Conservation (phyloP, 2,888 invertebrate species). For the Orthosia gracilis region DNA sequence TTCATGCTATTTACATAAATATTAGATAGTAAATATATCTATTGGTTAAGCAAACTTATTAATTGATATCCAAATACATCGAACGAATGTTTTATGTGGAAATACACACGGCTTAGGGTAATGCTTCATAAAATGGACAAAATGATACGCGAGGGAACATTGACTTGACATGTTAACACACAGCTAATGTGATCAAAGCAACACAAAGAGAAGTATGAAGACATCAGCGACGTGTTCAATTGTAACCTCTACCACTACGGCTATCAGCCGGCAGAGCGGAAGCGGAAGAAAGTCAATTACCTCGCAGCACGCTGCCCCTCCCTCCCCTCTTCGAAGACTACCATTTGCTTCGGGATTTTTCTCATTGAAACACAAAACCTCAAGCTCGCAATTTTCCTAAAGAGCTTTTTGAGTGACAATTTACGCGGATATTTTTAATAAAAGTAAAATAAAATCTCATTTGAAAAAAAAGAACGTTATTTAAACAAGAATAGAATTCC, state of each 20-base stretch:
- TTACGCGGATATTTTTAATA: conserved; percentile 46
- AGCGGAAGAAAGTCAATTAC: conserved; percentile 59
- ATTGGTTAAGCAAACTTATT: conserved; percentile 5
- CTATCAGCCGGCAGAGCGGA: conserved; percentile 35
- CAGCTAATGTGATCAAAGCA: background rate
- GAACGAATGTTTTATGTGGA: background rate
- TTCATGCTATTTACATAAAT: conserved; percentile 4
- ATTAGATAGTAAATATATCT: background rate
- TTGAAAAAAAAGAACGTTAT: conserved; percentile 32
- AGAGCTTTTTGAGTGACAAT: conserved; percentile 63
- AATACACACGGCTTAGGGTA: background rate
- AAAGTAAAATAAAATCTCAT: conserved; percentile 27
- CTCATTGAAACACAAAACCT: conserved; percentile 45
- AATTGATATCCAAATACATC: background rate
- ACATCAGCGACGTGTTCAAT: conserved; percentile 11
- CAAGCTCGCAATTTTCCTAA: conserved; percentile 51
- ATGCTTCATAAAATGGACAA: background rate
- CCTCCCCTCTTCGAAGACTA: background rate
- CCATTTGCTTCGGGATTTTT: conserved; percentile 52
- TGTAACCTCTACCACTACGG: conserved; percentile 17
- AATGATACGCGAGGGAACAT: background rate
- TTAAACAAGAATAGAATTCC: conserved; percentile 17
- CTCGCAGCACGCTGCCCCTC: conserved; percentile 26
- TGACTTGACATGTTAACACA: background rate
- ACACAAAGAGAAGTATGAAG: conserved; percentile 18